Base-by-base conservation (phyloP, 2,888 invertebrate species). In the Acrobasis consociella region DNA sequence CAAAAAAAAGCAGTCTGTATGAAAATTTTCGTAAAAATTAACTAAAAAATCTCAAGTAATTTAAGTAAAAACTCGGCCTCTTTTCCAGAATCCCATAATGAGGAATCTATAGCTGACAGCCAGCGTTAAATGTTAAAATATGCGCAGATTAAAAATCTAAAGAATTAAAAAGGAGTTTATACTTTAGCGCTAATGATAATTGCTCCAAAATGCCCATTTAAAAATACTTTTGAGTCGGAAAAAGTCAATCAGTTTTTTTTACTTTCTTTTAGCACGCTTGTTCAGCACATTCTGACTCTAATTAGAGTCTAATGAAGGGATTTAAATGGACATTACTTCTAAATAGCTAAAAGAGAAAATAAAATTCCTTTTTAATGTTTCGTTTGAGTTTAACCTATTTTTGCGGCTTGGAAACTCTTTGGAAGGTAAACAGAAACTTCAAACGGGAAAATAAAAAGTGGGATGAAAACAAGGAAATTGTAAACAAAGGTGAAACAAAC, bases 21-120 rank as follows among this genome's bases (percentile, higher is more conserved):
- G 22, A 22, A 2, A 22, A 22, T 22, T 22, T 22, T 22, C 22
- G 1, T 2, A 22, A 2, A 2, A 22, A 22, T 42, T 11, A 42
- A 13, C 42, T 10, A 1, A 11, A 42, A 42, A 42, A 42, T 11
- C 13, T 8, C 11, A 42, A 42, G 42, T 11, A 3, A 42, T 13
- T 10, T 10, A 2, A 22, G 22, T 31, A 46, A 46, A 46, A 46
- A 46, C n/a, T 13, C 46, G 13, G 13, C 5, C 13, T 13, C 11
- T 46, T 52, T 52, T 22, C 16, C 15, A 9, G 9, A 55, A 55
- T 55, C 8, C 7, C 38, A 9, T 55, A 55, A 63, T 50, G 63
- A 58, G 51, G 17, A 39, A n/a, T 58, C 55, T 55, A 55, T 55
- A 39, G 55, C 38, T 55, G 55, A n/a, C 55, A 55, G 55, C 55